Evolutionary conservation across 53 echinoderm and acorn worm genomes (phyloP), one percentile per base, ranked within the genome.

Genomic region (Crossaster papposus): DNA sequence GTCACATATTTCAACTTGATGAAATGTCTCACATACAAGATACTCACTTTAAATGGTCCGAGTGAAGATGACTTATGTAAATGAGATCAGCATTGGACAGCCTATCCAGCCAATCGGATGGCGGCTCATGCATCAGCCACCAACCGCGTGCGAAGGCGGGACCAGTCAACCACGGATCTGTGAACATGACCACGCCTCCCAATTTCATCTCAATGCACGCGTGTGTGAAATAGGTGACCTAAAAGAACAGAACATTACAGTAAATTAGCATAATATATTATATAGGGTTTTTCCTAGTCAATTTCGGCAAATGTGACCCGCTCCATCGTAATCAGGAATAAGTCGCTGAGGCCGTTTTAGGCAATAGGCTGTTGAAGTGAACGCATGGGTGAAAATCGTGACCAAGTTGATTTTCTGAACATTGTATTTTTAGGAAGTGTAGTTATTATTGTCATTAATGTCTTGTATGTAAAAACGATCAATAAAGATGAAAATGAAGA

Each of bases 61-160:
- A 97, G 54, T 97, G 97, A 14, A 94, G 84, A 86, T 97, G 97
- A 65, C 97, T 97, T 62, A 97, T 97, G 90, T 97, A 97, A 83
- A 97, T 95, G 77, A 97, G 93, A 82, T 97, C 97, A 53, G 97
- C 97, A 28, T 94, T 95, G 24, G 94, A 90, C 71, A 97, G 89
- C 71, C 95, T 89, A 26, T 97, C 94, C 51, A 94, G 90, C 95
- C 97, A 97, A 89, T 97, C 93, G 17, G 97, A 80, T 15, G 95
- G 97, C 10, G 97, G 97, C 80, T 97, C 97, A 44, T 97, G 97
- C 89, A 95, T 37, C 73, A 97, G 71, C 97, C 97, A 97, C 97
- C 97, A 97, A 29, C 97, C 97, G 31, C 97, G 91, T 8, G 94
- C 95, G 90, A 97, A 97, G 2, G 97, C 95, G 54, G 95, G 97